phyloP scores from a whole-genome alignment of 2,888 invertebrate genomes.

The Heteromurus nitidus region DNA sequence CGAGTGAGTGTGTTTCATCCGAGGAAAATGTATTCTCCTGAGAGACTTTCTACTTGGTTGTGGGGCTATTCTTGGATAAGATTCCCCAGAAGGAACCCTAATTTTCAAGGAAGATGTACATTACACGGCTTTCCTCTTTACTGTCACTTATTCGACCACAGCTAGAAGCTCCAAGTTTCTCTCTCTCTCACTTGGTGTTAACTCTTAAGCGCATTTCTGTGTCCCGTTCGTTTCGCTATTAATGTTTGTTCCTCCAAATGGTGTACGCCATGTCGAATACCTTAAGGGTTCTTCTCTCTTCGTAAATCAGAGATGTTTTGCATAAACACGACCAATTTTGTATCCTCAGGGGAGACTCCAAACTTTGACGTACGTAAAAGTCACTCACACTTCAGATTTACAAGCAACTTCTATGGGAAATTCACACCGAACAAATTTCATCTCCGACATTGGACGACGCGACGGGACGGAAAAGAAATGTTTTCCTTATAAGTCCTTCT shows the following conservation, averaged over 20 bases:
- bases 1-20: constrained; percentile 13
- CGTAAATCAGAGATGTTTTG: constrained; percentile 39
- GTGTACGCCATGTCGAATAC: neutral
- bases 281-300: constrained; percentile 45
- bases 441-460: constrained; percentile 44
- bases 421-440: no score
- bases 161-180: constrained; percentile 30
- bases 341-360: constrained; percentile 49
- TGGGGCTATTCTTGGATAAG: constrained; percentile 73
- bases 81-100: constrained; percentile 71
- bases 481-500: constrained; percentile 45
- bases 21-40: constrained; percentile 68
- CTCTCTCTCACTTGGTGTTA: constrained; percentile 22
- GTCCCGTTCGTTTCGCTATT: constrained; percentile 32
- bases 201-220: constrained; percentile 41
- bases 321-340: constrained; percentile 59
- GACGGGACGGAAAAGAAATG: constrained; percentile 9
- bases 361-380: constrained; percentile 38
- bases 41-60: constrained; percentile 67
- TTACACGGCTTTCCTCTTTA: constrained; percentile 74
- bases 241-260: neutral
- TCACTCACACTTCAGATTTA: constrained; percentile 38
- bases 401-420: no score
- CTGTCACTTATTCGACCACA: constrained; percentile 57
- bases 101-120: constrained; percentile 73